These are phyloP conservation scores for Andrena marginata DNA, from an alignment of 2,888 invertebrate species.

Conservation along the genomic window DNA sequence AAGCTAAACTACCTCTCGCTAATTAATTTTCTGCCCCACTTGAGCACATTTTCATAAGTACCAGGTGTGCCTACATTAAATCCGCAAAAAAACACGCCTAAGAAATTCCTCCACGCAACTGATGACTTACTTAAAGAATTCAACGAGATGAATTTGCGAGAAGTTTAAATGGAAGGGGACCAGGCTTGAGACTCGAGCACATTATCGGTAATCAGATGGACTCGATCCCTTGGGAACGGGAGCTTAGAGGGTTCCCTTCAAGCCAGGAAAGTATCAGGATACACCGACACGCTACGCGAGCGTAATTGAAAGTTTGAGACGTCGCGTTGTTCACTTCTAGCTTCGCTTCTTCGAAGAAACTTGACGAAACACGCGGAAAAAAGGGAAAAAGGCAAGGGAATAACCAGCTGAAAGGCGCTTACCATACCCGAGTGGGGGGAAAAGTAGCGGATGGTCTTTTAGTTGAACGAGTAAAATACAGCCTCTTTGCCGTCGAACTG, in stretches of 20 bases:
- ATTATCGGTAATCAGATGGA: slow-evolving; percentile 79
- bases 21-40: too few relatives aligned
- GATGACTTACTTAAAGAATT: not conserved
- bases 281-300: slow-evolving; percentile 66
- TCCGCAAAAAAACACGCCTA: too few relatives aligned
- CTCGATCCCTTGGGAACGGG: slow-evolving; percentile 74
- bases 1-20: too few relatives aligned
- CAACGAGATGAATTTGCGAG: slow-evolving; percentile 30
- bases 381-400: slow-evolving; percentile 29
- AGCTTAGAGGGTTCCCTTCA: slow-evolving; percentile 62
- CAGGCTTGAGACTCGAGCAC: slow-evolving; percentile 75
- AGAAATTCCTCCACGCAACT: too few relatives aligned
- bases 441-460: slow-evolving; percentile 43
- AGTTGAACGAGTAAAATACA: slow-evolving; percentile 37
- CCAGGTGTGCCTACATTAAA: too few relatives aligned
- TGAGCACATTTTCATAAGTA: too few relatives aligned
- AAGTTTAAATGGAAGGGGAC: slow-evolving; percentile 39
- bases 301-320: slow-evolving; percentile 74
- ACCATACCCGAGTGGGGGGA: slow-evolving; percentile 30
- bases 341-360: slow-evolving; percentile 54
- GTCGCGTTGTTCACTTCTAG: slow-evolving; percentile 55
- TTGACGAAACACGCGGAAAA: slow-evolving; percentile 33
- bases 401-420: slow-evolving; percentile 51
- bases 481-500: slow-evolving; percentile 32
- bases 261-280: slow-evolving; percentile 63